Base-by-base conservation (phyloP, 2,888 invertebrate species). In the Trachelus troglodyta region DNA sequence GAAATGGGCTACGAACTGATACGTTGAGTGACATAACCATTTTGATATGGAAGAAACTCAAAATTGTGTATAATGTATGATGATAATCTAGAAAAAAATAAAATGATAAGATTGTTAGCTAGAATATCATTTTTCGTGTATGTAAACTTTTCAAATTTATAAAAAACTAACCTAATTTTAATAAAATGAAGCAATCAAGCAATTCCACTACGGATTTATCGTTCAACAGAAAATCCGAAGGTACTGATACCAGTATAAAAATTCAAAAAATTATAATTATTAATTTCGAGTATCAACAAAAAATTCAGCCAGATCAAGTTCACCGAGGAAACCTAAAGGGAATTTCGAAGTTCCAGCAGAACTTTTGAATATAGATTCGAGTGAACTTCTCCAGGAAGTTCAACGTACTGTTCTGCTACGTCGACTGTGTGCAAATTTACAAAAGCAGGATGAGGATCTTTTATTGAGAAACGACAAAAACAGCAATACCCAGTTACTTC, bases 401-500 rank as follows among this genome's bases (percentile, higher is more conserved):
- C 71, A 71, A 71, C 71, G 71, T 71, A 33, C 34, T 31, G 56
- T 56, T 56, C 23, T 56, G 56, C 56, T 56, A 56, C 56, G 56
- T 56, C 56, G 56, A 56, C 56, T 56, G 23, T 56, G 56, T 23
- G 56, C 56, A 56, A 56, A 56, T 56, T 56, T 56, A 23, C 56
- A 56, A 56, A 56, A 56, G 56, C 56, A 56, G 9, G 56, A 56
- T 56, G 56, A 23, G 23, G 56, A 56, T 75, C 68, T 40, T 31
- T 75, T 15, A 34, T 68, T 23, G 31, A 30, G 31, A 31, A 31
- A 9, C 30, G 33, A 77, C 33, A 71, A 56, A 79, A 37, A 74
- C 37, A 78, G 74, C 74, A 71, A 74, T n/a, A 69, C 34, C 34
- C 69, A 69, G 34, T n/a, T 69, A 68, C 23, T 9, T 56, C 23